These are phyloP conservation scores for Metellina segmentata DNA, from an alignment of 2,888 invertebrate genomes.

Conservation along the genomic window DNA sequence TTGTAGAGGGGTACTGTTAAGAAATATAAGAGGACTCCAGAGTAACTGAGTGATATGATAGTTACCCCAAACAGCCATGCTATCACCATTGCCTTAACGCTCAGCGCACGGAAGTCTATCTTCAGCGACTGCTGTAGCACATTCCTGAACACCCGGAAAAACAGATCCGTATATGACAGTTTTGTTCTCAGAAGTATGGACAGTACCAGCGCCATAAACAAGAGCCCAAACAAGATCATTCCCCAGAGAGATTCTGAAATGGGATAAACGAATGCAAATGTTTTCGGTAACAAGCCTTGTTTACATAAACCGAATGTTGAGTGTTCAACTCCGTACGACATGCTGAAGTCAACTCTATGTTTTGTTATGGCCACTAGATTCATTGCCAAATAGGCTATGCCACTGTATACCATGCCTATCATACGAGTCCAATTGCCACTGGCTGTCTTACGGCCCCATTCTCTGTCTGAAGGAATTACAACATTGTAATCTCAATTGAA, in stretches of 20 bases:
- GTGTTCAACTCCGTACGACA: neutral
- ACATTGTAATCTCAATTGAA: neutral
- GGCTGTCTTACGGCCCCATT: neutral
- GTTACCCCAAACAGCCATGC: neutral
- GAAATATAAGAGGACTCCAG: constrained; percentile 3
- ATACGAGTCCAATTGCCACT: neutral
- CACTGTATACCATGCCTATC: constrained; percentile 6
- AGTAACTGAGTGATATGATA: constrained; percentile 1
- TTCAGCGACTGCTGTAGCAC: neutral
- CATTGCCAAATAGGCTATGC: neutral
- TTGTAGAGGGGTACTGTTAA: neutral
- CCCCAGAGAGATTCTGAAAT: neutral
- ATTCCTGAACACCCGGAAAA: neutral
- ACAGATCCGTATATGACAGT: neutral
- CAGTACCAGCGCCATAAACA: neutral
- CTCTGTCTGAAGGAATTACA: neutral
- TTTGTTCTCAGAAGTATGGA: neutral
- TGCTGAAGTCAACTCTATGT: neutral
- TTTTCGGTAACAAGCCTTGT: neutral
- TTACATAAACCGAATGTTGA: neutral
- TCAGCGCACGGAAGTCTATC: neutral
- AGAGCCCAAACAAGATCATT: neutral
- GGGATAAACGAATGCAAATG: constrained; percentile 19
- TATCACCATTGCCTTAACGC: neutral
- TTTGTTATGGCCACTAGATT: neutral